Evolutionary conservation across 2,113 vertebrate species (phyloP).

Genomic region (Bagarius yarrelli): DNA sequence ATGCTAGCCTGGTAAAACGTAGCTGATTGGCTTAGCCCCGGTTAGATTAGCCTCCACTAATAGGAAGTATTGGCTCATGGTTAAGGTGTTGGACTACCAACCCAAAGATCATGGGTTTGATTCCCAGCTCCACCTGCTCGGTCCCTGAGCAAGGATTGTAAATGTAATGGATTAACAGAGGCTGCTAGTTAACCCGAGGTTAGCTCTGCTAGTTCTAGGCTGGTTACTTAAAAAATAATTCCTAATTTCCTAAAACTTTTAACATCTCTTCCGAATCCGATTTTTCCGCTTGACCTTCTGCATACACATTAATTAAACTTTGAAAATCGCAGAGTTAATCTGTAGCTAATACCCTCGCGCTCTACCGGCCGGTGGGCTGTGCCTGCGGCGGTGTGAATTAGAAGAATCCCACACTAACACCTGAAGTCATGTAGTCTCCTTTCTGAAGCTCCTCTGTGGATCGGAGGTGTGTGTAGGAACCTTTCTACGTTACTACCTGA

Average conservation of each 20-base stretch:
- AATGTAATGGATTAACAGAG: background rate
- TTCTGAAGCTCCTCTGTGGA: slow-evolving; percentile 36
- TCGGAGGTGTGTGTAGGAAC: slow-evolving; percentile 19
- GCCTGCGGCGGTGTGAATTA: slow-evolving; percentile 46
- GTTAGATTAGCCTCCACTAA: too few relatives aligned
- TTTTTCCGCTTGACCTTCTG: background rate
- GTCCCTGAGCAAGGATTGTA: too few relatives aligned
- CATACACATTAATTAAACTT: slow-evolving; percentile 25
- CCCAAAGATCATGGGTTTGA: too few relatives aligned
- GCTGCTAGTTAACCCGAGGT: background rate
- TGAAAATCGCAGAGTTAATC: slow-evolving; percentile 5
- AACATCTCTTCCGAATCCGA: background rate
- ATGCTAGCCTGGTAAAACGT: background rate
- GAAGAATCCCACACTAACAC: slow-evolving; percentile 44
- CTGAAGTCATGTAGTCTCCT: slow-evolving; percentile 45
- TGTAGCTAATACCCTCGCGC: slow-evolving; percentile 30
- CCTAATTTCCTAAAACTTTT: too few relatives aligned
- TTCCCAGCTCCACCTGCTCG: too few relatives aligned
- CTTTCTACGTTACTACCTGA: slow-evolving; percentile 5
- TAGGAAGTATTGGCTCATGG: too few relatives aligned
- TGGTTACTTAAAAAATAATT: background rate
- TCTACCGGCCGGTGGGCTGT: slow-evolving; percentile 32
- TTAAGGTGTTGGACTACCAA: too few relatives aligned
- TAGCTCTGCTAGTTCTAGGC: background rate
- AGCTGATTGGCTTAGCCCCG: too few relatives aligned